Percentiles rank a stretch among this genome's conserved stretches.
phyloP scores from a whole-genome alignment of 1,140 invertebrate genomes.

The Leptopilina clavipes region DNA sequence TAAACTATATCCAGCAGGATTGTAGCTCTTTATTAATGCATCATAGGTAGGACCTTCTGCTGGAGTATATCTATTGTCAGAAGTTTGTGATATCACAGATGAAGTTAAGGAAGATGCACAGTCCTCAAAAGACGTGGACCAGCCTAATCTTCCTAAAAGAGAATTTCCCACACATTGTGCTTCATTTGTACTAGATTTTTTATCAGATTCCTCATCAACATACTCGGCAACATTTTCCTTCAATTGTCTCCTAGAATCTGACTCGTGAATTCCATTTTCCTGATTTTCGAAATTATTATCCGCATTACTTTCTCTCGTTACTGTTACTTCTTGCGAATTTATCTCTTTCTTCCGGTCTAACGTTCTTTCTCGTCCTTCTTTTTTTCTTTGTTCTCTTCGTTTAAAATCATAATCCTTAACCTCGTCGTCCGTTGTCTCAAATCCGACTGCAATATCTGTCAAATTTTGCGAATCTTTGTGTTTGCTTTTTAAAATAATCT shows the following conservation, averaged over 20 bases:
- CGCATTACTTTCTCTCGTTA: constrained; percentile 42
- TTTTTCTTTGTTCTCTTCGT: background rate
- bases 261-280: constrained; percentile 30
- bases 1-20: constrained; percentile 64
- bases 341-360: background rate
- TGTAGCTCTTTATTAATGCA: constrained; percentile 76
- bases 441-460: background rate
- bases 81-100: constrained; percentile 58
- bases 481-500: constrained; percentile 76
- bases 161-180: constrained; percentile 78
- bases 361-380: background rate
- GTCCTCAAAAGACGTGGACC: constrained; percentile 80
- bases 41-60: constrained; percentile 73
- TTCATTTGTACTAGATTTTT: background rate
- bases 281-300: constrained; percentile 51
- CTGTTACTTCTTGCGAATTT: constrained; percentile 44
- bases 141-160: constrained; percentile 78
- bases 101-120: constrained; percentile 71
- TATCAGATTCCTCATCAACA: background rate
- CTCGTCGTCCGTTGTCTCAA: background rate
- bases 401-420: background rate
- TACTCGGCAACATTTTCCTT: constrained; percentile 41
- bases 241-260: constrained; percentile 12
- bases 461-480: background rate
- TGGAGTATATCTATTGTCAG: constrained; percentile 59